Percentiles rank a stretch among this genome's conserved stretches.
phyloP scores from a whole-genome alignment of 2,888 invertebrate genomes.

The Harpalus rubripes region DNA sequence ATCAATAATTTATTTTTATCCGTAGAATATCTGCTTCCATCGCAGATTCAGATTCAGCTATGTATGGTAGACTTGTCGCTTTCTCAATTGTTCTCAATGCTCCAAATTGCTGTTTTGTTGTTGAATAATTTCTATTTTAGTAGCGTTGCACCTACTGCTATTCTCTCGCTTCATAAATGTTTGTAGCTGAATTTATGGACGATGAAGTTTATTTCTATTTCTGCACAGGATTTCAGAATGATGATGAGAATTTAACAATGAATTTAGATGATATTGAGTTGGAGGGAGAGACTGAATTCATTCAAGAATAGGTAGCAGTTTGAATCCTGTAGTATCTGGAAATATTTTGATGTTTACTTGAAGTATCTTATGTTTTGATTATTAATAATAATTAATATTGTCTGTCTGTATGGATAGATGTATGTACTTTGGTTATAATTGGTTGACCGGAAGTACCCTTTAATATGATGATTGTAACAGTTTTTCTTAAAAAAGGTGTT shows the following conservation, averaged over 20 bases:
- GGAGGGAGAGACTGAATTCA: not conserved
- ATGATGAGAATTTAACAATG: not conserved
- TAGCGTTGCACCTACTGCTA: not conserved
- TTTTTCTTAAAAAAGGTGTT: too few relatives aligned
- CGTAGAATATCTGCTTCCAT: constrained; percentile 21
- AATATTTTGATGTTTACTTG: too few relatives aligned
- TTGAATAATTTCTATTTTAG: constrained; percentile 35
- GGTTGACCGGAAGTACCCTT: too few relatives aligned
- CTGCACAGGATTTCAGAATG: not conserved
- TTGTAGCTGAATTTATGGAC: constrained; percentile 1
- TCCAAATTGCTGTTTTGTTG: constrained; percentile 11
- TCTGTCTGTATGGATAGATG: too few relatives aligned
- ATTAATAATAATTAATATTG: too few relatives aligned
- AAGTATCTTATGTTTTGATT: too few relatives aligned
- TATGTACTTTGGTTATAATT: too few relatives aligned
- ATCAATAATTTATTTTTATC: constrained; percentile 53
- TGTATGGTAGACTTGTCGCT: constrained; percentile 5
- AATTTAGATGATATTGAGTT: not conserved
- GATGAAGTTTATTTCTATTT: constrained; percentile 7
- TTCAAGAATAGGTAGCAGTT: too few relatives aligned
- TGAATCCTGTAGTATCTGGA: too few relatives aligned
- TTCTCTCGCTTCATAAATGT: constrained; percentile 6
- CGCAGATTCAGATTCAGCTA: constrained; percentile 9
- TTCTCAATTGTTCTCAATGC: not conserved
- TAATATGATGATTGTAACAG: too few relatives aligned